These are phyloP conservation scores for Apogon hyalosoma DNA, from an alignment of 2,797 vertebrate genomes.

Conservation along the genomic window DNA sequence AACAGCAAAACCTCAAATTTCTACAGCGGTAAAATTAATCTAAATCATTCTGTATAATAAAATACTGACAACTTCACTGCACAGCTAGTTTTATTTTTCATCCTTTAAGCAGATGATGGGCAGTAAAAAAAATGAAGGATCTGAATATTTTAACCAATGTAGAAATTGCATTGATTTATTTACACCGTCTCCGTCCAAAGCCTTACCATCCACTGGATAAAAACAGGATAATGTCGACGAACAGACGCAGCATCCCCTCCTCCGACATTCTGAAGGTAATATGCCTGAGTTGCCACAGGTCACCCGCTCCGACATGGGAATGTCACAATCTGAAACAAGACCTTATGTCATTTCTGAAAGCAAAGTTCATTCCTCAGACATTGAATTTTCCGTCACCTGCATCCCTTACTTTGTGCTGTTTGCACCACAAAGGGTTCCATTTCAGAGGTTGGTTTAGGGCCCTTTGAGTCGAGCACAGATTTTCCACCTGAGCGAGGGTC, in stretches of 20 bases:
- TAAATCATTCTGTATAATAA: too few species aligned
- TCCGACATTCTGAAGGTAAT: slow-evolving; percentile 35
- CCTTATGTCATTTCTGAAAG: too few species aligned
- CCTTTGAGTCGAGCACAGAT: background rate
- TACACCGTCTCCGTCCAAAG: background rate
- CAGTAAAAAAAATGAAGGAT: too few species aligned
- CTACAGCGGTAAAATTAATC: too few species aligned
- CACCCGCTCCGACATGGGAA: slow-evolving; percentile 49
- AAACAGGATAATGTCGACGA: slow-evolving; percentile 49
- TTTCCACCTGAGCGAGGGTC: too few species aligned
- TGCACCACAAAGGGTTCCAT: accelerated
- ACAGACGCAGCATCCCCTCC: slow-evolving; percentile 72
- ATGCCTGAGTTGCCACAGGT: slow-evolving; percentile 46
- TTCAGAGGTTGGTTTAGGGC: background rate
- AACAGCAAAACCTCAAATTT: too few species aligned
- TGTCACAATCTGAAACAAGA: slow-evolving; percentile 65
- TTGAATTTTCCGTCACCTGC: too few species aligned
- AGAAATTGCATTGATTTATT: too few species aligned
- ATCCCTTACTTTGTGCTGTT: slow-evolving; percentile 39
- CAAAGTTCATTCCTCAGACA: too few species aligned
- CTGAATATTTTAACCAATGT: too few species aligned
- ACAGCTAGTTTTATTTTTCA: background rate
- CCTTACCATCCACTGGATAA: slow-evolving; percentile 79
- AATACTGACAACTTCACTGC: background rate
- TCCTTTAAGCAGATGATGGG: too few species aligned